Evolutionary conservation across 2,888 invertebrate species (phyloP), one percentile per base, ranked within the genome.

Genomic region (Phengaris alcon): DNA sequence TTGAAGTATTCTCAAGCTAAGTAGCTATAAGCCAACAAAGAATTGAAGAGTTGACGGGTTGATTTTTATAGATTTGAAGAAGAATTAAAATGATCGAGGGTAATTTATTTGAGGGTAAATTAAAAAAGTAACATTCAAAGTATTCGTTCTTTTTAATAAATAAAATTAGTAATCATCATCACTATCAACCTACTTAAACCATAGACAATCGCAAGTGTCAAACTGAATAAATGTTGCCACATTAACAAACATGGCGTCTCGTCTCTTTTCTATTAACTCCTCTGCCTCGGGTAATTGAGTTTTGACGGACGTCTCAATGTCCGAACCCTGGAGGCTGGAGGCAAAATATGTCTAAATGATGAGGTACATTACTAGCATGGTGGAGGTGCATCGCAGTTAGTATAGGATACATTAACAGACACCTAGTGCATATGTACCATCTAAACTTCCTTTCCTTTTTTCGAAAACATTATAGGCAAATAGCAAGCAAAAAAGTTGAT

Each of bases 1-100:
- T 59, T 64, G 13, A 64, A 64, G 64, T 44, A 84, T 77, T 79
- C 78, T 81, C 82, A 81, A 81, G 79, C 76, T 78, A 78, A 76
- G 77, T 78, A 75, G 79, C 78, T 77, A 22, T 22, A 22, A 22
- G 0, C 22, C 22, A 77, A 78, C 55, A 73, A 64, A 44, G 64
- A 64, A 35, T 35, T 35, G 4, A 35, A 35, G 35, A 35, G 35
- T 35, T 35, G 35, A 35, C 35, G 35, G 35, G 35, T 35, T 35
- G 35, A 4, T 35, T 35, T 35, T 35, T 35, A 35, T 35, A 35
- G 35, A 35, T 35, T 35, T 3, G 35, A 35, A 35, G 4, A 35
- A 35, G 22, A 22, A 1, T 22, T 22, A 22, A 22, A 22, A 1
- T 22, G 22, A 22, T 22, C 22, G 22, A 22, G 22, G 22, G 22